Percentiles rank a stretch among this genome's conserved stretches.
These are phyloP conservation scores for Capitulum mitella DNA, from an alignment of 2,888 invertebrate species.

Conservation along the genomic window DNA sequence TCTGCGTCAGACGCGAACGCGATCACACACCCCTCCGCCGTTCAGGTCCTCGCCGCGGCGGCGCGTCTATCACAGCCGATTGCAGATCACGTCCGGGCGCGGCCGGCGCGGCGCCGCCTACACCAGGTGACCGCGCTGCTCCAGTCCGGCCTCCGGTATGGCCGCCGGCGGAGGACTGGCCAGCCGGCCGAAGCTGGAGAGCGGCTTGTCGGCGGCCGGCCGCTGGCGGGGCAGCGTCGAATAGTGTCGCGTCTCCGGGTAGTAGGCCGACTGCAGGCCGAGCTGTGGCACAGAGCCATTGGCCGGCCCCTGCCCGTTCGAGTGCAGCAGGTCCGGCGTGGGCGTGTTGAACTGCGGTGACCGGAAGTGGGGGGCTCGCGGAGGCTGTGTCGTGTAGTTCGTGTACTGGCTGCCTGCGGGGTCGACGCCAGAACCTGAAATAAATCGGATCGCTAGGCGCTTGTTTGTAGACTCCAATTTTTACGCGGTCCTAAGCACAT, in stretches of 20 bases:
- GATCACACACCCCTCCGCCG: too few relatives aligned
- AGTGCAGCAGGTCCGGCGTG: conserved; percentile 65
- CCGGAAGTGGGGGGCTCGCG: conserved; percentile 73
- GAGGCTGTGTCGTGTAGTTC: conserved; percentile 63
- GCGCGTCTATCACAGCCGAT: neutral
- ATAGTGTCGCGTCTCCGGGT: neutral
- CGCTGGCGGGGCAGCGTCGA: neutral
- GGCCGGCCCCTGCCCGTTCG: conserved; percentile 57
- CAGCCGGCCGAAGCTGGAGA: conserved; percentile 8
- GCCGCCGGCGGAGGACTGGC: neutral
- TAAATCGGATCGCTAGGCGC: too few relatives aligned
- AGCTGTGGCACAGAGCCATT: conserved; percentile 1
- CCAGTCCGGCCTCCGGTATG: neutral
- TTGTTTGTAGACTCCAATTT: too few relatives aligned
- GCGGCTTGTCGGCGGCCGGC: neutral
- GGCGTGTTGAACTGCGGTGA: conserved; percentile 78
- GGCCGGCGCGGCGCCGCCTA: neutral
- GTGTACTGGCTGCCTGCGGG: conserved; percentile 58
- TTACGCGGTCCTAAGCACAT: too few relatives aligned
- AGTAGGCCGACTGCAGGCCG: neutral
- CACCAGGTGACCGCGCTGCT: conserved; percentile 17
- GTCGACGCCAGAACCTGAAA: neutral
- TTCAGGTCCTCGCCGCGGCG: too few relatives aligned
- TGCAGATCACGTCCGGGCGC: neutral
- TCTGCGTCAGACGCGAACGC: too few relatives aligned